A percentile compares a stretch with the other conserved stretches of the same genome.
Evolutionary conservation across 2,113 vertebrate genomes (phyloP).

Genomic region (Silurus asotus): DNA sequence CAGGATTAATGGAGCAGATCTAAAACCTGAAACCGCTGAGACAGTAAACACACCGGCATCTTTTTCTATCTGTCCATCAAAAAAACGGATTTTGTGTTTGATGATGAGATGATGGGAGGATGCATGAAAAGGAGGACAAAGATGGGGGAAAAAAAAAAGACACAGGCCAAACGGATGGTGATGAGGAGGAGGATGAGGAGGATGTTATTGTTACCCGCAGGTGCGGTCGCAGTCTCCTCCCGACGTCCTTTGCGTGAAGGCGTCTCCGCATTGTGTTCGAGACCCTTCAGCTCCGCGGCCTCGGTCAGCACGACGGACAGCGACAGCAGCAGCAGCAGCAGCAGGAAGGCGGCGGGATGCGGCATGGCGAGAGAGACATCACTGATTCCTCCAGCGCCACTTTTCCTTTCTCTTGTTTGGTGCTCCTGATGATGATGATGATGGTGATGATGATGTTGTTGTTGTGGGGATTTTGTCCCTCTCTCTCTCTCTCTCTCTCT

Average conservation of each 20-base stretch:
- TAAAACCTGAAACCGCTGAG: background rate
- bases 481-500: background rate
- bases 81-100: background rate
- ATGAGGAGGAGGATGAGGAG: slow-evolving; percentile 24
- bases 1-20: no score
- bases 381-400: slow-evolving; percentile 43
- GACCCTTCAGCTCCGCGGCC: slow-evolving; percentile 49
- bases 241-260: slow-evolving; percentile 4
- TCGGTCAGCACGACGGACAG: slow-evolving; percentile 15
- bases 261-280: slow-evolving; percentile 57
- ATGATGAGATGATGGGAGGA: background rate
- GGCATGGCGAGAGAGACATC: slow-evolving; percentile 59
- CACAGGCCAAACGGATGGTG: background rate
- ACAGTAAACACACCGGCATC: background rate
- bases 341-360: slow-evolving; percentile 42
- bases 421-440: background rate
- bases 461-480: background rate
- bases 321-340: slow-evolving; percentile 41
- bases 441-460: background rate
- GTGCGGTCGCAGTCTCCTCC: slow-evolving; percentile 33
- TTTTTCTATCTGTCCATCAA: background rate
- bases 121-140: background rate
- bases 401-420: background rate
- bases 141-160: fast-evolving
- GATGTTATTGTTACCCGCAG: slow-evolving; percentile 46